These are phyloP conservation scores for Ophion obscuratus DNA, from an alignment of 2,888 invertebrate species.

Conservation along the genomic window DNA sequence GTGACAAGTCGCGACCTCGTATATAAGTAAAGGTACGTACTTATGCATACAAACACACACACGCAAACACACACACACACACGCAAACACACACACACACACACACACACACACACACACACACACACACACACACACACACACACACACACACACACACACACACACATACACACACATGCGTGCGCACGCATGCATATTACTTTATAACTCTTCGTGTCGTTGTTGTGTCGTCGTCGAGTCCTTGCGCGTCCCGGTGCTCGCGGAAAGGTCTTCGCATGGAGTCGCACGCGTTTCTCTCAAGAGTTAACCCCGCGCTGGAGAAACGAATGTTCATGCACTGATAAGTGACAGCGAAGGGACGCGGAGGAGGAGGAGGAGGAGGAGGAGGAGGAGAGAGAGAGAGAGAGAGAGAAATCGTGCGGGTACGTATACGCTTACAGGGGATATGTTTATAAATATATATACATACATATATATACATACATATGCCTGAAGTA, in stretches of 20 bases:
- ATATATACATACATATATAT: too few relatives aligned
- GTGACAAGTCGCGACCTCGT: constrained; percentile 42
- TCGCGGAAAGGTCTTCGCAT: constrained; percentile 46
- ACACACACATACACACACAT: background rate
- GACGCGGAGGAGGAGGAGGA: constrained; percentile 24
- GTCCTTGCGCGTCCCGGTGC: constrained; percentile 51
- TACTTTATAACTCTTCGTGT: constrained; percentile 54
- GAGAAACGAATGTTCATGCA: constrained; percentile 78
- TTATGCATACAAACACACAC: background rate
- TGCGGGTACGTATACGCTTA: too few relatives aligned
- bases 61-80: too few relatives aligned
- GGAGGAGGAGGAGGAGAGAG: constrained; percentile 43
- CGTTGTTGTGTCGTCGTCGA: constrained; percentile 30
- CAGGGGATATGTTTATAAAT: too few relatives aligned
- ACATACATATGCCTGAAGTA: too few relatives aligned
- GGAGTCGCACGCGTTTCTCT: constrained; percentile 66
- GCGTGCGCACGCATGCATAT: constrained; percentile 10
- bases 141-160: too few relatives aligned
- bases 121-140: too few relatives aligned
- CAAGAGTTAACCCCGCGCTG: constrained; percentile 67
- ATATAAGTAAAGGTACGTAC: background rate
- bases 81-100: too few relatives aligned
- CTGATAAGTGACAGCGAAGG: constrained; percentile 76
- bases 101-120: too few relatives aligned
- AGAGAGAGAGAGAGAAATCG: too few relatives aligned